Evolutionary conservation across 2,113 vertebrate genomes (phyloP).

Genomic region (Myrmophylax atrothorax): DNA sequence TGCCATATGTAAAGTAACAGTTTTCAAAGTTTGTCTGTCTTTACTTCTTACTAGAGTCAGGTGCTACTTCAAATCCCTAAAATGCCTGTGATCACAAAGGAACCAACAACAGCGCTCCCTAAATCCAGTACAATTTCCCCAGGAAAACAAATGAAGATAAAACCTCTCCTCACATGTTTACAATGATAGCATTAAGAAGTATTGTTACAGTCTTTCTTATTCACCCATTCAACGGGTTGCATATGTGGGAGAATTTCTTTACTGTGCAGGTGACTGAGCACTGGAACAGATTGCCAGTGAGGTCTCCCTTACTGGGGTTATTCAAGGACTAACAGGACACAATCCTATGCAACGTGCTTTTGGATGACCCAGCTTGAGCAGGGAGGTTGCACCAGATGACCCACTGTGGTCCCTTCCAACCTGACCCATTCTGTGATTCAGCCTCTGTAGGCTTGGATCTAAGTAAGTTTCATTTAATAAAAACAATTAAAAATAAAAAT

Average conservation of each 20-base stretch:
- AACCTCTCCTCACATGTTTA: not conserved
- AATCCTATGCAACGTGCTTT: not conserved
- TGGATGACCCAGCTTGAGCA: too few species aligned
- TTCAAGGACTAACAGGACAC: not conserved
- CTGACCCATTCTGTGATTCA: not conserved
- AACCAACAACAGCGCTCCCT: not conserved
- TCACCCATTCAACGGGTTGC: not conserved
- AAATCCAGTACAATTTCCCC: not conserved
- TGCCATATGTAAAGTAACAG: not conserved
- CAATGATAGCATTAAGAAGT: not conserved
- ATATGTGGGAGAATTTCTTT: not conserved
- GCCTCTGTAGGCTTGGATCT: not conserved
- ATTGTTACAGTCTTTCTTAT: not conserved
- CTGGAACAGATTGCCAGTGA: too few species aligned
- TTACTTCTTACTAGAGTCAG: not conserved
- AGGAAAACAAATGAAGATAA: not conserved
- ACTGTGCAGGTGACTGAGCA: not conserved
- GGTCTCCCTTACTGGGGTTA: too few species aligned
- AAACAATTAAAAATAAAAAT: not conserved
- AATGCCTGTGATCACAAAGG: not conserved
- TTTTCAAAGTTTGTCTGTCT: not conserved
- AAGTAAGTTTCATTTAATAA: not conserved
- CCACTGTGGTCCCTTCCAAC: not conserved
- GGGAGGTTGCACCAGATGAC: not conserved
- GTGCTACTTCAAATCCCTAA: not conserved